A percentile compares a stretch with the other conserved stretches of the same genome.
These are phyloP conservation scores for Nomada ferruginata DNA, from an alignment of 2,888 invertebrate species.

Conservation along the genomic window DNA sequence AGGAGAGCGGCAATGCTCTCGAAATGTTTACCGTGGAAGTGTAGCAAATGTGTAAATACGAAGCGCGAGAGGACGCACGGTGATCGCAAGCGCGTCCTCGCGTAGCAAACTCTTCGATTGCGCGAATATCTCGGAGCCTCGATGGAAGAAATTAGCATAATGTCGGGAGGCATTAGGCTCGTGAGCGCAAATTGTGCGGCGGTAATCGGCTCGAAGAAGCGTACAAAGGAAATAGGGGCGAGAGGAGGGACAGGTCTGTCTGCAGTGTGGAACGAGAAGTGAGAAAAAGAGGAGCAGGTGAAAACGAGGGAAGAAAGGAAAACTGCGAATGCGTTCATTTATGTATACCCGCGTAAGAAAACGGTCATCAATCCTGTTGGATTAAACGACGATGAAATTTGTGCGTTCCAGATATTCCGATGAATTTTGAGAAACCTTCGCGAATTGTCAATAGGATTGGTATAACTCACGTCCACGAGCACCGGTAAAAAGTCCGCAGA, in stretches of 20 bases:
- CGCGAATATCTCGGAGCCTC: constrained; percentile 71
- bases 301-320: constrained; percentile 4
- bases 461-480: too few relatives aligned
- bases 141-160: constrained; percentile 77
- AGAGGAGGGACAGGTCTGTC: constrained; percentile 27
- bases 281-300: constrained; percentile 8
- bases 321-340: constrained; percentile 17
- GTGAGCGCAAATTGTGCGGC: constrained; percentile 72
- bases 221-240: constrained; percentile 23
- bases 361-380: constrained; percentile 31
- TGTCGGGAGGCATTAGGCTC: constrained; percentile 73
- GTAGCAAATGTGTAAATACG: constrained; percentile 10
- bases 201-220: constrained; percentile 62
- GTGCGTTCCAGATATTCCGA: background rate
- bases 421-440: too few relatives aligned
- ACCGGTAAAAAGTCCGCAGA: too few relatives aligned
- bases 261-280: constrained; percentile 13
- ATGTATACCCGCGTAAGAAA: constrained; percentile 10
- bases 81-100: constrained; percentile 66
- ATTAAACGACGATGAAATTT: constrained; percentile 37
- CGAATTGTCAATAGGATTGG: too few relatives aligned
- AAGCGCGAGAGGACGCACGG: background rate
- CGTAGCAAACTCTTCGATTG: constrained; percentile 67
- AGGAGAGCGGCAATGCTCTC: too few relatives aligned
- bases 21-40: constrained; percentile 13